Evolutionary conservation across 2,888 invertebrate genomes (phyloP), one percentile per base, ranked within the genome.

Genomic region (Cotesia congregata): DNA sequence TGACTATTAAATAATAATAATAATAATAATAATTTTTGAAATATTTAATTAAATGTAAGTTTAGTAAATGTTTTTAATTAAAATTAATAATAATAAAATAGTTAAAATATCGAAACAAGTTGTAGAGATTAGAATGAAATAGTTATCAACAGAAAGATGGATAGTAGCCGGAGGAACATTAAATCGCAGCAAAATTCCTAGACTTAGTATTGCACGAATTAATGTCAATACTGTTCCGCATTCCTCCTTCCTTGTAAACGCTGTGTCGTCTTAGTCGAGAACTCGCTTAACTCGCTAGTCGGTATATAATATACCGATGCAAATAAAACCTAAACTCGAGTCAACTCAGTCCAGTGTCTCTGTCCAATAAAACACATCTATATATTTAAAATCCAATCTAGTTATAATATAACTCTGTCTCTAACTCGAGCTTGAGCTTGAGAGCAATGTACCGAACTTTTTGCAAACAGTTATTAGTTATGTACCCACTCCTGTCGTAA

Each of bases 211-310:
- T 75, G 79, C 80, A 77, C 82, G 80, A 84, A 83, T 85, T 85
- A 83, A 85, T 84, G 83, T 85, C 86, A 85, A 84, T 83, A 81
- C 80, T 80, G 86, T 85, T 84, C 84, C 85, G 84, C 85, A 84
- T 87, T 86, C 85, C 83, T 50, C 50, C 3, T 30, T 30, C 30
- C 30, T 50, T 50, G 50, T 50, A 50, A 50, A 50, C 50, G 30
- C 12, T 50, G 12, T 50, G 50, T 50, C 50, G 50, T 12, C 30
- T 30, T 30, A 30, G 75, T 73, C 67, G 80, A 78, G 80, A 65
- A 65, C 65, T 65, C 65, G 65, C 50, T 50, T 50, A 30, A 30
- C 30, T 30, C 3, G 30, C 30, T 30, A 30, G 30, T 30, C 30
- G 30, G 30, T 30, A 30, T 30, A 30, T 30, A 30, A 30, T 30